A percentile compares a stretch with the other conserved stretches of the same genome.
phyloP scores from a whole-genome alignment of 2,797 vertebrate species.

The Crenichthys baileyi region DNA sequence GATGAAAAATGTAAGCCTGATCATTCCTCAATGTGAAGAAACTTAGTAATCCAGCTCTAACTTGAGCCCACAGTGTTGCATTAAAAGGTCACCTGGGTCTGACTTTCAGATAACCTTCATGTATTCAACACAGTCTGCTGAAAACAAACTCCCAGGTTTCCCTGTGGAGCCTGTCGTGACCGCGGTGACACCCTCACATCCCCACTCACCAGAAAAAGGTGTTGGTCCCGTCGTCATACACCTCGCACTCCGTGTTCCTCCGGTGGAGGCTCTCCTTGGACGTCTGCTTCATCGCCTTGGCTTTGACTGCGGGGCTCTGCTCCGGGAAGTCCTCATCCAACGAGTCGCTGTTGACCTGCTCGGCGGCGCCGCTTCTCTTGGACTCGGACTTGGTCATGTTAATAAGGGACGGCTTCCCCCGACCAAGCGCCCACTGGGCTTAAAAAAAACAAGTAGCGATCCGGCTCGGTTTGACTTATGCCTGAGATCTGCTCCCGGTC shows the following conservation, averaged over 20 bases:
- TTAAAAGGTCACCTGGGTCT: conserved; percentile 31
- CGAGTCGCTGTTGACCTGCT: conserved; percentile 66
- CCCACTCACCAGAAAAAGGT: conserved; percentile 95
- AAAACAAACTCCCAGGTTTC: not conserved
- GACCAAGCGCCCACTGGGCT: not conserved
- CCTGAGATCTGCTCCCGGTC: conserved; percentile 35
- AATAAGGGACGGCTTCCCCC: not conserved
- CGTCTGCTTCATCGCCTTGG: conserved; percentile 67
- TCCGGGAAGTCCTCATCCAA: conserved; percentile 54
- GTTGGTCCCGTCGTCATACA: conserved; percentile 97
- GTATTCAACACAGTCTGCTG: conserved; percentile 4
- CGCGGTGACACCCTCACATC: not conserved
- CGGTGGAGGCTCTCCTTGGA: conserved; percentile 73
- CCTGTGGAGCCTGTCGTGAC: not conserved
- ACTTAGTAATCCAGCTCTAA: not conserved
- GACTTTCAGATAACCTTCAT: conserved; percentile 69
- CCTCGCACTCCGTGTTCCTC: conserved; percentile 89
- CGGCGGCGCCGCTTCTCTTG: conserved; percentile 66
- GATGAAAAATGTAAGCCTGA: not conserved
- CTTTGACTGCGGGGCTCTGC: conserved; percentile 37
- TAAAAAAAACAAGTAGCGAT: not conserved
- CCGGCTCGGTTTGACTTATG: conserved; percentile 30
- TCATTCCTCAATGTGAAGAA: not conserved
- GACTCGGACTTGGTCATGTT: conserved; percentile 80
- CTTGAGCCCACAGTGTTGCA: not conserved